phyloP scores from a whole-genome alignment of 2,797 vertebrate genomes.

The Centropyge bicolor region DNA sequence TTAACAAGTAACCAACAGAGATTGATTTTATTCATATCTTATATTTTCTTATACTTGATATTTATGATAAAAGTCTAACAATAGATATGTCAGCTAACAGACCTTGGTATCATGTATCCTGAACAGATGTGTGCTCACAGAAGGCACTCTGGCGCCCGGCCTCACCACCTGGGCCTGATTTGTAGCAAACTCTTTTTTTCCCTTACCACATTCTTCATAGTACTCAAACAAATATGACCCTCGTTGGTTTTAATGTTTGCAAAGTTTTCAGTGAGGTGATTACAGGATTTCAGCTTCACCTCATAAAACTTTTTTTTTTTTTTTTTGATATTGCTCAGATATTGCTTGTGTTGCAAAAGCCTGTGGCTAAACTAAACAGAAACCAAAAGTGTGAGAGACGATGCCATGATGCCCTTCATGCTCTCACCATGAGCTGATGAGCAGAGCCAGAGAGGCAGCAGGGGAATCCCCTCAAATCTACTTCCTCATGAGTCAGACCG shows the following conservation, averaged over 20 bases:
- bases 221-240: background rate
- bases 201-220: conserved; percentile 12
- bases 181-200: conserved; percentile 10
- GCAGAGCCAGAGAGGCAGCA: background rate
- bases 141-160: conserved; percentile 7
- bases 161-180: conserved; percentile 49
- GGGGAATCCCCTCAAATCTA: background rate
- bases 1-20: background rate
- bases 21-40: too few species aligned
- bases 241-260: conserved; percentile 3
- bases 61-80: background rate
- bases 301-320: background rate
- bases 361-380: background rate
- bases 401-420: background rate
- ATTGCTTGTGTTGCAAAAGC: background rate
- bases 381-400: background rate
- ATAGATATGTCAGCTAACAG: background rate
- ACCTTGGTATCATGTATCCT: background rate
- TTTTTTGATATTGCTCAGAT: background rate
- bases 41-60: too few species aligned
- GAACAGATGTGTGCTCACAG: conserved; percentile 2
- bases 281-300: too few species aligned
- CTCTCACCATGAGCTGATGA: background rate
- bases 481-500: background rate
- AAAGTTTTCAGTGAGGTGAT: background rate